These are phyloP conservation scores for Amyelois transitella DNA, from an alignment of 1,140 invertebrate genomes.

Conservation along the genomic window DNA sequence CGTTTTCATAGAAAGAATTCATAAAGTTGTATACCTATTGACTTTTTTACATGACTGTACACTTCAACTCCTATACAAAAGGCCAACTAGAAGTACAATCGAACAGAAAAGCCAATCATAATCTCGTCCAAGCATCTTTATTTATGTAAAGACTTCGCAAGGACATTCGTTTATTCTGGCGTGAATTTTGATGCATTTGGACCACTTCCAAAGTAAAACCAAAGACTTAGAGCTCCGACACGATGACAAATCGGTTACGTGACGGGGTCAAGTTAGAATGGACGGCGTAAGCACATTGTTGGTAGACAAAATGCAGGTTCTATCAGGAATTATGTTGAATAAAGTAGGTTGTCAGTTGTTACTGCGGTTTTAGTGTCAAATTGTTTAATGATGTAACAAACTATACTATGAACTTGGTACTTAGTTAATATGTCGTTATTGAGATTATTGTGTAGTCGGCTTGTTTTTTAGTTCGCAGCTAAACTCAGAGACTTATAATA, in stretches of 20 bases:
- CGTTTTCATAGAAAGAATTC: too few relatives aligned
- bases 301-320: not conserved
- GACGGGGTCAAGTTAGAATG: conserved; percentile 9
- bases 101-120: not conserved
- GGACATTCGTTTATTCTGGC: conserved; percentile 19
- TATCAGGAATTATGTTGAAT: not conserved
- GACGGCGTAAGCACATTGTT: not conserved
- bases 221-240: conserved; percentile 2
- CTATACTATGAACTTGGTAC: too few relatives aligned
- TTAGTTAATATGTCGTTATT: too few relatives aligned
- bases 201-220: conserved; percentile 18
- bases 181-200: conserved; percentile 34
- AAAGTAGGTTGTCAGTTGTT: not conserved
- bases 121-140: not conserved
- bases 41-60: too few relatives aligned
- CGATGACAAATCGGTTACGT: not conserved
- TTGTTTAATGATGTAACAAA: not conserved
- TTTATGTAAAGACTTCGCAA: conserved; percentile 4
- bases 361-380: not conserved
- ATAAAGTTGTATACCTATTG: too few relatives aligned
- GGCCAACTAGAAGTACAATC: not conserved
- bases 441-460: too few relatives aligned
- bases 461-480: too few relatives aligned
- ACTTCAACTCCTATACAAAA: too few relatives aligned
- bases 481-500: too few relatives aligned